Conservation (phyloP, 2,888 invertebrate species). For the Ichneumoninae sp. region DNA sequence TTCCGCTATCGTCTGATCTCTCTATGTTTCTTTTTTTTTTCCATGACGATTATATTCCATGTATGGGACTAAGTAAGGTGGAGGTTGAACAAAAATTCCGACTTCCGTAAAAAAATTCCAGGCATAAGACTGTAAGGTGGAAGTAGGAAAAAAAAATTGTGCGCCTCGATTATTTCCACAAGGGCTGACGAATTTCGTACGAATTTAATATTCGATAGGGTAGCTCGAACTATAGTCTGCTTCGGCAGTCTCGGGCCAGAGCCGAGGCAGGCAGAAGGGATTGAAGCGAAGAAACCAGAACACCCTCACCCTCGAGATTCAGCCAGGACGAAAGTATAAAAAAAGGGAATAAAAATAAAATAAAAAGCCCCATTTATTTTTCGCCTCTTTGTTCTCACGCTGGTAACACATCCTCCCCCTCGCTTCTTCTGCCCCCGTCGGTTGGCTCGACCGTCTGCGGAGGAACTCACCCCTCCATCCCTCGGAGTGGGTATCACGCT, state of each 20-base stretch:
- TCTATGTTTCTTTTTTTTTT: not conserved
- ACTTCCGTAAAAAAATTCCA: too few species aligned
- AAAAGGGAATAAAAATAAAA: constrained; percentile 24
- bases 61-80: not conserved
- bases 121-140: too few species aligned
- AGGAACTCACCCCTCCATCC: constrained; percentile 58
- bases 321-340: constrained; percentile 57
- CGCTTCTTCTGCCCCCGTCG: constrained; percentile 47
- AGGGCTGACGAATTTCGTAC: constrained; percentile 4
- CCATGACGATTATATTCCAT: not conserved
- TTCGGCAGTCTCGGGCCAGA: constrained; percentile 14
- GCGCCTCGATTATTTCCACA: not conserved
- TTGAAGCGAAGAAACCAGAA: constrained; percentile 42
- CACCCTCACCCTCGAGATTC: constrained; percentile 51
- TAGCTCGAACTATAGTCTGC: not conserved
- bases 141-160: not conserved
- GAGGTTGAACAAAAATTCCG: not conserved
- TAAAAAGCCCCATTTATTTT: constrained; percentile 76
- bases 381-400: constrained; percentile 79
- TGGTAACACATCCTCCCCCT: constrained; percentile 64
- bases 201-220: constrained; percentile 22
- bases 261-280: constrained; percentile 5
- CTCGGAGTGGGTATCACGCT: constrained; percentile 35
- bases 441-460: constrained; percentile 35
- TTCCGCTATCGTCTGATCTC: constrained; percentile 19